Evolutionary conservation across 1,140 invertebrate genomes (phyloP).

Genomic region (Patella vulgata): DNA sequence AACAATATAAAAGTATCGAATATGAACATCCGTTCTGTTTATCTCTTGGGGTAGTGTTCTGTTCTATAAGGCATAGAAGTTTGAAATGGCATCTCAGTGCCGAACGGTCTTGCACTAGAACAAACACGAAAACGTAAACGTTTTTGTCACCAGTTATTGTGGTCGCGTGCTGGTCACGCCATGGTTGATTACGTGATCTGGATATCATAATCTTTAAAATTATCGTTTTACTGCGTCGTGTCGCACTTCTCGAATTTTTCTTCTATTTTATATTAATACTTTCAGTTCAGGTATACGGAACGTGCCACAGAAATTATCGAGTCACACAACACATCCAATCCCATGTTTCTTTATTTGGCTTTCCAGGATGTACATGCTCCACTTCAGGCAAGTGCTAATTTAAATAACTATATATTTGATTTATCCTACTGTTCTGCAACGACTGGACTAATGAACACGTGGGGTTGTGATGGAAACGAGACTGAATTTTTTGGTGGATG

Average conservation of each 20-base stretch:
- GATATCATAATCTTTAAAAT: neutral
- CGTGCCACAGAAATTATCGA: constrained; percentile 4
- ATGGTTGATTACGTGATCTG: neutral
- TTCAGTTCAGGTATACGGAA: constrained; percentile 2
- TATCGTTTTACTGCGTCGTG: neutral
- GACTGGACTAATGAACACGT: no score
- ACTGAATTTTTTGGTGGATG: neutral
- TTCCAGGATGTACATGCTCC: constrained; percentile 4
- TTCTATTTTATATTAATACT: no score
- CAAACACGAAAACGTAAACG: neutral
- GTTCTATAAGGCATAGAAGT: neutral
- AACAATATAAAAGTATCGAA: neutral
- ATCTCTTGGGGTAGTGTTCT: neutral
- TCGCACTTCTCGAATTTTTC: neutral
- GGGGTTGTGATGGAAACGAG: neutral
- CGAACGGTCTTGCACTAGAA: neutral
- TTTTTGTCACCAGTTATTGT: no score
- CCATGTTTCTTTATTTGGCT: constrained; percentile 9
- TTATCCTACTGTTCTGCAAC: no score
- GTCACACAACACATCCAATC: constrained; percentile 9
- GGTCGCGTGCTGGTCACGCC: neutral
- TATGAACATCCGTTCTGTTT: neutral
- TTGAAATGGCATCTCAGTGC: neutral
- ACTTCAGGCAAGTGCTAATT: neutral
- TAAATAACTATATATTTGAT: neutral